Evolutionary conservation across 2,888 invertebrate species (phyloP), one percentile per base, ranked within the genome.

Genomic region (Syritta pipiens): DNA sequence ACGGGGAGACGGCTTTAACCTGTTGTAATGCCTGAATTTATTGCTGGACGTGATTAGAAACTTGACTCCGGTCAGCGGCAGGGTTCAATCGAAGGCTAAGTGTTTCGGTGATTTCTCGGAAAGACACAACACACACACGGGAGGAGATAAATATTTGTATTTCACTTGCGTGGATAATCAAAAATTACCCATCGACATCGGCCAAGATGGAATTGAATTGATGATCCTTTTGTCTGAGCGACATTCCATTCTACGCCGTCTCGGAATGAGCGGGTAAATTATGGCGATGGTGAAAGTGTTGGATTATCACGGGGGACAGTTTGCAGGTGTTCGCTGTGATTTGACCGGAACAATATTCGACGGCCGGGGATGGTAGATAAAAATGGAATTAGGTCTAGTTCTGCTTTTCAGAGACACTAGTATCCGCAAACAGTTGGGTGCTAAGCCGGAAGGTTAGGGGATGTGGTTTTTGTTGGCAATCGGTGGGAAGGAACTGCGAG

Each of bases 31-130:
- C 76, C 49, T 14, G 19, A 76, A 76, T 76, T 76, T 76, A 76
- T 76, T 10, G 69, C 71, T 69, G 76, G 51, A 76, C 76, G 71
- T 76, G 76, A 76, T 76, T 76, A 76, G 76, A 69, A 76, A 76
- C 51, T 30, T 30, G 46, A 60, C 44, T 26, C 19, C n/a, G n/a
- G n/a, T n/a, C n/a, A n/a, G 69, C 76, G 76, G 76, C 63, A 57
- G 48, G 53, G 75, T 55, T 76, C 75, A 76, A 76, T 76, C 75
- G 62, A 22, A 2, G 24, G 17, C 7, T 48, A 44, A 42, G 71
- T 46, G 60, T 28, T 24, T 53, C 22, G 65, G 42, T 51, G 17
- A 24, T 53, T 76, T 76, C 71, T 69, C 20, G 14, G 71, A 76
- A 76, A 42, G 48, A 32, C 14, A 44, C 19, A 35, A 42, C 55